A percentile compares a stretch with the other conserved stretches of the same genome.
Conservation (phyloP, 2,113 vertebrate genomes). For the Aramus guarauna region DNA sequence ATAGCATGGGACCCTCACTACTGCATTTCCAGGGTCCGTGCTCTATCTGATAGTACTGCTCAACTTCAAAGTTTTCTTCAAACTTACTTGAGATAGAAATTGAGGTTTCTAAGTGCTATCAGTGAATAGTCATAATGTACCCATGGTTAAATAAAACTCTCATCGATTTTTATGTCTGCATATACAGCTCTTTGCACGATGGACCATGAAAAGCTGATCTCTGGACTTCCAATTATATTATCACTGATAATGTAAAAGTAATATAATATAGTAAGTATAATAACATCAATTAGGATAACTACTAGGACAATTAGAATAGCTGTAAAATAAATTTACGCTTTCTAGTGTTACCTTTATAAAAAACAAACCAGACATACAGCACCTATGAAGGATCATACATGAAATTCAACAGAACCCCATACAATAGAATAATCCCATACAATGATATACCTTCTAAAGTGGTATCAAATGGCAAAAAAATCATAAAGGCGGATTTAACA, state of each 20-base stretch:
- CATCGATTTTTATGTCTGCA: neutral
- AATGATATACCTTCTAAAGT: neutral
- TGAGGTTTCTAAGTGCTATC: neutral
- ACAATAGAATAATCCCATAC: neutral
- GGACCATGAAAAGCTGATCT: neutral
- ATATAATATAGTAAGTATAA: neutral
- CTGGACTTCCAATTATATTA: neutral
- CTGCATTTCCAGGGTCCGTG: neutral
- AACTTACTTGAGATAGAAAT: neutral
- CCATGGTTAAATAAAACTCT: neutral
- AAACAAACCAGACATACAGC: neutral
- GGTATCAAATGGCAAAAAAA: neutral
- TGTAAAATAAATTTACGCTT: neutral
- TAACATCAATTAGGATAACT: neutral
- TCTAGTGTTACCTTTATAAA: neutral
- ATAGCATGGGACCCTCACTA: neutral
- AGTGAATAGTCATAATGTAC: neutral
- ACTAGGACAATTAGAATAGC: neutral
- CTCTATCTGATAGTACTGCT: neutral
- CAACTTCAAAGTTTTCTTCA: neutral
- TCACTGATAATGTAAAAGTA: neutral
- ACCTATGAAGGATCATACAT: neutral
- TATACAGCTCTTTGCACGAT: neutral
- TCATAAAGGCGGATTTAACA: neutral
- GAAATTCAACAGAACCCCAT: neutral